A percentile compares a stretch with the other conserved stretches of the same genome.
Conservation (phyloP, 2,888 invertebrate genomes). For the Cantharis nigra region DNA sequence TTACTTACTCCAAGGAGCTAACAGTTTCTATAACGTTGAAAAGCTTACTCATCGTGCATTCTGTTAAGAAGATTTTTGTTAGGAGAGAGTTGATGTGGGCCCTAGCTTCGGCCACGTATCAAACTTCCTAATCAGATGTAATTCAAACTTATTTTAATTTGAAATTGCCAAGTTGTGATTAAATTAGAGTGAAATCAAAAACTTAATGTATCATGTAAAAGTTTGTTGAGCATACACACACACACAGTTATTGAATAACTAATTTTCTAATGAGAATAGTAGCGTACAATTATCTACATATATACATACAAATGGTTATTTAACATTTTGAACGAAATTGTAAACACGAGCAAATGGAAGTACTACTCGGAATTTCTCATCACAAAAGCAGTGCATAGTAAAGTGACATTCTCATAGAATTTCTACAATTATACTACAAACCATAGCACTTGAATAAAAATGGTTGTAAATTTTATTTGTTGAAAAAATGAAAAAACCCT, state of each 20-base stretch:
- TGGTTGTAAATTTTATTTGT: background rate
- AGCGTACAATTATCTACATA: background rate
- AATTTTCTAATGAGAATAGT: background rate
- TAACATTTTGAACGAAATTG: background rate
- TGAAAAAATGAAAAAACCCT: background rate
- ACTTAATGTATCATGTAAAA: background rate
- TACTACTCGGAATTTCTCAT: background rate
- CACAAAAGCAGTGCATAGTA: background rate
- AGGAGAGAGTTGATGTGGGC: background rate
- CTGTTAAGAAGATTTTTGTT: background rate
- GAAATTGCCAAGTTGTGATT: background rate
- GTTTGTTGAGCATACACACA: background rate
- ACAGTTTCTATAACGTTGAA: background rate
- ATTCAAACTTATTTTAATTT: background rate
- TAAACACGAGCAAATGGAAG: background rate
- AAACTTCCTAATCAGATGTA: background rate
- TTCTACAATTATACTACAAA: background rate
- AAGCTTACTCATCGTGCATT: background rate
- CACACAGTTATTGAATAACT: background rate
- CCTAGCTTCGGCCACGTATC: background rate
- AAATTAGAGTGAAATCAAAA: background rate
- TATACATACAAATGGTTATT: background rate
- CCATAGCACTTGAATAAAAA: background rate
- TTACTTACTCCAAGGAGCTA: too few species aligned
- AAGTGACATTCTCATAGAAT: background rate